Conservation (phyloP, 2,113 vertebrate genomes). For the Bettongia penicillata region DNA sequence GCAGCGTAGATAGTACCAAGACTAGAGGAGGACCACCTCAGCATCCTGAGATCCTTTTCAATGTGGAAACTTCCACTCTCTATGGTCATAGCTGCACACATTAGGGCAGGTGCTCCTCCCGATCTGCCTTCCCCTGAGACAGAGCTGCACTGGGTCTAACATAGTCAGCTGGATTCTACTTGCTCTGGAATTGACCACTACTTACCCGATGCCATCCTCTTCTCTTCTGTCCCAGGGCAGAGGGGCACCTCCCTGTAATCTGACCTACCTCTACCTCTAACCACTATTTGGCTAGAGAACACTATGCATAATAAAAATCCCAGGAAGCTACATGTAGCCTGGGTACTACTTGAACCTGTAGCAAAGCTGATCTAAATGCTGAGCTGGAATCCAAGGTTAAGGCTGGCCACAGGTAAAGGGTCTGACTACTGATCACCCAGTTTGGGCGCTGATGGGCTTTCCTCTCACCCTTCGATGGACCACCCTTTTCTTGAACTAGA, state of each 20-base stretch:
- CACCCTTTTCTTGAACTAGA: neutral
- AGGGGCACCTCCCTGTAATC: neutral
- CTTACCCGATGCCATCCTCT: neutral
- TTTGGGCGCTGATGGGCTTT: neutral
- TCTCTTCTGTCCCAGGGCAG: neutral
- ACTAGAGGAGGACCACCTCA: neutral
- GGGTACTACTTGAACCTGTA: neutral
- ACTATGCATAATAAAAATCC: neutral
- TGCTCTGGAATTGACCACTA: conserved; percentile 8
- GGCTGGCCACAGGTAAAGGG: neutral
- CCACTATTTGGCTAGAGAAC: conserved; percentile 22
- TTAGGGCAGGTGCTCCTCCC: neutral
- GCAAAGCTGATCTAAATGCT: neutral
- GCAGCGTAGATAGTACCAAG: neutral
- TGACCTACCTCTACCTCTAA: neutral
- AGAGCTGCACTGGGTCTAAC: neutral
- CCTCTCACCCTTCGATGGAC: neutral
- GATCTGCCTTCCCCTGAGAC: conserved; percentile 3
- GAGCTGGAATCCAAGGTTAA: conserved; percentile 26
- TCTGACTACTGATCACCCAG: neutral
- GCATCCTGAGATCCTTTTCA: neutral
- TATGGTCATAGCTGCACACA: neutral
- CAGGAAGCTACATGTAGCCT: neutral
- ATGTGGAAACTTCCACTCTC: neutral
- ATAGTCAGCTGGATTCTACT: neutral